Base-by-base conservation (phyloP, 2,888 invertebrate genomes). In the Andrena marginata region DNA sequence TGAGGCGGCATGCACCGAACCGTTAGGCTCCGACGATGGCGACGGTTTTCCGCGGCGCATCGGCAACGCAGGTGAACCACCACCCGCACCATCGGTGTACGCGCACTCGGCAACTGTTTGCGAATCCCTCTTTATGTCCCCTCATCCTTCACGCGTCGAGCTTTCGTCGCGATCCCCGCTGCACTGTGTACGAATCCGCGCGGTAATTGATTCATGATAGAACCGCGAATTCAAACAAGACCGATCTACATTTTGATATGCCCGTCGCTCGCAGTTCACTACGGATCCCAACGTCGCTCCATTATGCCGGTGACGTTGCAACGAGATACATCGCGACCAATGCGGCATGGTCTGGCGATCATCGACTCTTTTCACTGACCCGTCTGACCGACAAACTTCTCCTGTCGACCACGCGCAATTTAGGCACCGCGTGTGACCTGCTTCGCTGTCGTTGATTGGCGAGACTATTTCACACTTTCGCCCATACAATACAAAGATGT, bases 171-270 rank as follows among this genome's bases (percentile, higher is more conserved):
- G 87, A 87, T 87, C 85, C 88, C 74, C 62, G 6, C 56, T n/a
- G 31, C 85, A 87, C 87, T 92, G 90, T 92, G 89, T 91, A 90
- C 90, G 90, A 91, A 91, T 91, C 89, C 77, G 84, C 85, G 89
- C 84, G 89, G 89, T 91, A 92, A 92, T 92, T 92, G 92, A 92
- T 92, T 91, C 91, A 91, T 89, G 91, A 91, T 91, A 89, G 90
- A 89, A 91, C 91, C 92, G 88, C 92, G 91, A 89, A 89, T 87
- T 89, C 90, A 91, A 92, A 91, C 90, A 90, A 85, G 88, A 82
- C 85, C 87, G 89, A 88, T 87, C 90, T 91, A 90, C 90, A 90
- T 91, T 91, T 90, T 89, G 88, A 90, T 87, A 89, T 88, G 87
- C 87, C 56, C 89, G 88, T 86, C 90, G 88, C 85, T 89, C 85